phyloP scores from a whole-genome alignment of 1,140 invertebrate species.

The Akabosia matsudoensis region DNA sequence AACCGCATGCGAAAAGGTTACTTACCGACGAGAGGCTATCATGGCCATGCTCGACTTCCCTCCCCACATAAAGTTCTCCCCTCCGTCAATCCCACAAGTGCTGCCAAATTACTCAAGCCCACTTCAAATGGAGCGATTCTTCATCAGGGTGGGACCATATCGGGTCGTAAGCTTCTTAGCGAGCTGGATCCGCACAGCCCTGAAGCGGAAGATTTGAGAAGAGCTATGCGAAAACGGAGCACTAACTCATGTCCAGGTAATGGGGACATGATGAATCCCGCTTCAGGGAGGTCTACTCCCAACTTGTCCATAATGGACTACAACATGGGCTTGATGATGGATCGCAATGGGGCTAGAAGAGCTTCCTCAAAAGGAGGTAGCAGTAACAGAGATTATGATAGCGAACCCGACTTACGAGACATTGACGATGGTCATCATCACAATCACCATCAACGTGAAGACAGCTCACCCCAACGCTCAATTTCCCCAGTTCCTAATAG shows the following conservation, averaged over 20 bases:
- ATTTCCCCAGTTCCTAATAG: conserved; percentile 41
- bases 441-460: conserved; percentile 21
- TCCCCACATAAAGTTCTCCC: conserved; percentile 45
- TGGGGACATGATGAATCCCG: conserved; percentile 23
- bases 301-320: conserved; percentile 32
- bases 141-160: conserved; percentile 72
- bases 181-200: conserved; percentile 30
- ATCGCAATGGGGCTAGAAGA: conserved; percentile 46
- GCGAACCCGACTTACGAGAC: conserved; percentile 66
- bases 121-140: conserved; percentile 76
- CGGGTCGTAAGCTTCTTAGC: conserved; percentile 52
- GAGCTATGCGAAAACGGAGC: conserved; percentile 33
- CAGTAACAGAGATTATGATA: conserved; percentile 62
- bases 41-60: conserved; percentile 5
- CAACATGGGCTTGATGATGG: not conserved
- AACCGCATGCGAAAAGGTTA: conserved; percentile 43
- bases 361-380: conserved; percentile 28
- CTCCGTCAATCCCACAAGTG: conserved; percentile 27
- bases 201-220: conserved; percentile 19
- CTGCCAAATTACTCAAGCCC: conserved; percentile 34
- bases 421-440: conserved; percentile 39
- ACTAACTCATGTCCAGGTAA: conserved; percentile 28
- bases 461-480: conserved; percentile 31
- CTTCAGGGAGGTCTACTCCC: conserved; percentile 34
- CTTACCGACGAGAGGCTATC: conserved; percentile 29